Base-by-base conservation (phyloP, 2,797 vertebrate species). In the Nyctibius grandis region DNA sequence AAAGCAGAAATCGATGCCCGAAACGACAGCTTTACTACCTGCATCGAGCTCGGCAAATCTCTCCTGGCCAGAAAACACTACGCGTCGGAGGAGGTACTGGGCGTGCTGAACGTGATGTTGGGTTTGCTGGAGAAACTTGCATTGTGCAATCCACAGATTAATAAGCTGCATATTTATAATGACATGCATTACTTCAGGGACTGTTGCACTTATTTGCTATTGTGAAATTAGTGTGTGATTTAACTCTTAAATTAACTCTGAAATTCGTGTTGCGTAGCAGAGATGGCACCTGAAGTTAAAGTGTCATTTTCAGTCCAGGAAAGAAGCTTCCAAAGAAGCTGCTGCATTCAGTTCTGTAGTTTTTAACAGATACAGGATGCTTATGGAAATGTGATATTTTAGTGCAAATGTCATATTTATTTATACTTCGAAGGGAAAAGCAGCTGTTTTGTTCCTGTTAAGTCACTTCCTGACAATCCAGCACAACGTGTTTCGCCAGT, bases 1-100 rank as follows among this genome's bases (percentile, higher is more conserved):
- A 99, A 99, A 97, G 99, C 99, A 2, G 99, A 99, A 98, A 99
- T 99, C 1, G 99, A 99, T 33, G 99, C 99, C 38, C 99, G 99
- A 2, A 99, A 99, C 8, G 99, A 99, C 98, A 99, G 99, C 96
- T 99, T 99, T 96, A 99, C 99, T 1, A 95, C 98, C 78, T 99
- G 99, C 97, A 99, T 99, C 57, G 99, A 99, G 97, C 98, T 99
- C 15, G 99, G 99, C 72, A 99, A 99, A 75, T 98, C 98, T n/a
- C 98, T 99, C 92, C 97, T 99, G 98, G 99, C 99, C 42, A 97
- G 99, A 73, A 99, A 99, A 91, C 99, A 99, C 98, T 99, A 99
- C 3, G 99, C 99, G 15, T 98, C 99, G 19, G 98, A 99, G 91
- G 99, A 99, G 99, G 99, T 99, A 98, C 42, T 2, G 4, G 42